Evolutionary conservation across 2,797 vertebrate species (phyloP).

Genomic region (Tapera naevia): DNA sequence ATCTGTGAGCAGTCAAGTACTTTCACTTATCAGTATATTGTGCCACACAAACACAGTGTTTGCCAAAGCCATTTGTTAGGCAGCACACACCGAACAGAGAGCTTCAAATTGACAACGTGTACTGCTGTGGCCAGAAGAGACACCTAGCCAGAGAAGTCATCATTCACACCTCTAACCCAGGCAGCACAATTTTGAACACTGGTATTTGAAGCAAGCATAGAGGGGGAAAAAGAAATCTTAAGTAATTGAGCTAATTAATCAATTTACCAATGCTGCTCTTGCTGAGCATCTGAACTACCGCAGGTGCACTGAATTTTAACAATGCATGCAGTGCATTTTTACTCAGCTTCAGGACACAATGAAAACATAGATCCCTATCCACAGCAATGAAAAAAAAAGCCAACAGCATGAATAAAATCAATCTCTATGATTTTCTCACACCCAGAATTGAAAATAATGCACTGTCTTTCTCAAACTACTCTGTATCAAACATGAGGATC

Average conservation of each 20-base stretch:
- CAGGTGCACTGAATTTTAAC: background rate
- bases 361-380: background rate
- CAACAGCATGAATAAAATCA: background rate
- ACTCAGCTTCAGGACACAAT: background rate
- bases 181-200: background rate
- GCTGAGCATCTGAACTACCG: background rate
- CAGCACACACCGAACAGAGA: background rate
- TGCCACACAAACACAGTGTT: background rate
- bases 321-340: background rate
- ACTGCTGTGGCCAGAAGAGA: background rate
- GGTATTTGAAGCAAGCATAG: background rate
- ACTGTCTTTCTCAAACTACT: background rate
- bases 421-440: background rate
- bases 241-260: constrained; percentile 47
- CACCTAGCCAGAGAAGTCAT: background rate
- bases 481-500: background rate
- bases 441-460: background rate
- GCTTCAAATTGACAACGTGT: background rate
- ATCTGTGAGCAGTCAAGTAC: background rate
- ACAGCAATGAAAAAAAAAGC: background rate
- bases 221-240: background rate
- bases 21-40: background rate
- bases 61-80: background rate
- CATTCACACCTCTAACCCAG: background rate
- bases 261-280: background rate